Evolutionary conservation across 2,888 invertebrate genomes (phyloP), one percentile per base, ranked within the genome.

Genomic region (Sialis lutaria): DNA sequence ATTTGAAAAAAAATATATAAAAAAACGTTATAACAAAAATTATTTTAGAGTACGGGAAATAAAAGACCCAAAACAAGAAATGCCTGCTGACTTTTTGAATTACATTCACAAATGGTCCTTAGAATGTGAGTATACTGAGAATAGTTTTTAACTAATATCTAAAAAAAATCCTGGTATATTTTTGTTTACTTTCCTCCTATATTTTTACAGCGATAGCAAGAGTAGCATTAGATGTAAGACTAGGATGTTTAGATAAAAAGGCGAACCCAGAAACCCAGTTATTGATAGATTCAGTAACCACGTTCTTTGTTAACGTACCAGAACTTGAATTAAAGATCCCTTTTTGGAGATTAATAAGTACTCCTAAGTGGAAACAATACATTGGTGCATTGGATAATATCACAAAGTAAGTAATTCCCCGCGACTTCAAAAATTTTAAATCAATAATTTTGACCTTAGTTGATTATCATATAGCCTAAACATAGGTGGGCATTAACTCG

Each of bases 61-160:
- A 55, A 69, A 72, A 57, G 67, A 79, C 53, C 57, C 61, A 40
- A 61, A 70, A 32, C 60, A 63, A 4, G 79, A 82, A 64, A 74
- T 81, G 49, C 77, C 79, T 1, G 65, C 65, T 0, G 72, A 82
- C 59, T 81, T 82, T 56, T 60, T 79, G 42, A 79, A 79, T 52
- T 82, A 83, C 64, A 70, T 83, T 32, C 79, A 81, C 57, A 82
- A 82, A 60, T 86, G 86, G 86, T 80, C 83, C 3, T 64, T 86
- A 42, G 85, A 86, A 68, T 83, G 86, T 80, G 64, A 74, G 76
- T 69, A 22, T 49, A 44, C 48, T 22, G 34, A 12, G 33, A 3
- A n/a, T n/a, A n/a, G 12, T 5, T 34, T 34, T 34, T 6, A 34
- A 34, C 9, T 34, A 34, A 34, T 34, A 34, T 34, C n/a, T n/a